Percentiles rank a stretch among this genome's conserved stretches.
Conservation (phyloP, 2,113 vertebrate genomes). For the Chamaea fasciata region DNA sequence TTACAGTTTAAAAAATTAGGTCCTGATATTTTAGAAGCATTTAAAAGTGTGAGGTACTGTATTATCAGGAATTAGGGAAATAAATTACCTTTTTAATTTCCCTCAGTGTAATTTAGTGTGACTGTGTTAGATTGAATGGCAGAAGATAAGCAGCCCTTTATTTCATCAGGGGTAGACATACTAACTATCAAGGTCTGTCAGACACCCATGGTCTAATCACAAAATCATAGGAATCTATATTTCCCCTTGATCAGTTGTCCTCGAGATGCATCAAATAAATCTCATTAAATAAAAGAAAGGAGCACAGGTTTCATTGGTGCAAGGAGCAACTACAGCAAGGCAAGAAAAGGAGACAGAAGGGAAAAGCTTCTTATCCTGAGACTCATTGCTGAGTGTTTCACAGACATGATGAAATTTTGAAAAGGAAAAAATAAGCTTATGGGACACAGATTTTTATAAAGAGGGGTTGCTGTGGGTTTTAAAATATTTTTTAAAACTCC, state of each 20-base stretch:
- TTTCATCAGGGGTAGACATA: neutral
- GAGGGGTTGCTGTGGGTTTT: neutral
- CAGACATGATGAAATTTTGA: neutral
- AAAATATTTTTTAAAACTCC: neutral
- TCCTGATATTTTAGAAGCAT: neutral
- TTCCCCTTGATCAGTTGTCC: neutral
- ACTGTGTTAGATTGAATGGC: neutral
- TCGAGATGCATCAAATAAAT: neutral
- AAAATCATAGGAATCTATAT: neutral
- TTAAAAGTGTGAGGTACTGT: neutral
- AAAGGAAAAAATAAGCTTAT: neutral
- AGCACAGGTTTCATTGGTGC: rapidly evolving
- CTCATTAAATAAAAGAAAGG: neutral
- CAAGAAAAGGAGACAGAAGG: neutral
- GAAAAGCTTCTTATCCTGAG: neutral
- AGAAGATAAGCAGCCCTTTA: neutral
- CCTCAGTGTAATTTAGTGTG: neutral
- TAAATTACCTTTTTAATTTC: neutral
- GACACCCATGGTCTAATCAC: neutral
- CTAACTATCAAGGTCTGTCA: neutral
- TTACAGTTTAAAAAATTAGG: neutral
- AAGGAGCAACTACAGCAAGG: neutral
- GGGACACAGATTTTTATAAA: neutral
- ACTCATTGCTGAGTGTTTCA: neutral
- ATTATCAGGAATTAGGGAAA: neutral